Evolutionary conservation across 1,140 invertebrate species (phyloP).

Genomic region (Whitmania pigra): DNA sequence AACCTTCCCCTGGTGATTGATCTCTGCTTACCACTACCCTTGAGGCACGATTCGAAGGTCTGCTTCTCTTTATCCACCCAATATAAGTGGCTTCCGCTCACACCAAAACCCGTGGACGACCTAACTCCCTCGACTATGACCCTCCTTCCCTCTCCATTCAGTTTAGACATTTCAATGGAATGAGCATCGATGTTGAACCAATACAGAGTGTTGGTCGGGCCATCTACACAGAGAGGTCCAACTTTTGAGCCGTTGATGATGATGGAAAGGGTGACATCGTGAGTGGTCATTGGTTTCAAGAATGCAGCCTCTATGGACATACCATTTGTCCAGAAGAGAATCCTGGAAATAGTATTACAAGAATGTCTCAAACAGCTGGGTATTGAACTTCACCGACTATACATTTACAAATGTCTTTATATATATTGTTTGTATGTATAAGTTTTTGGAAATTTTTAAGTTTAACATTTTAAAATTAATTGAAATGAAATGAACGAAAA

Average conservation of each 20-base stretch:
- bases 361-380: too few relatives aligned
- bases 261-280: too few relatives aligned
- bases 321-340: too few relatives aligned
- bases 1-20: slow-evolving; percentile 41
- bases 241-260: slow-evolving; percentile 25
- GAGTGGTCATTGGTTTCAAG: too few relatives aligned
- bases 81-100: slow-evolving; percentile 82
- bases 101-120: slow-evolving; percentile 86
- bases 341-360: too few relatives aligned
- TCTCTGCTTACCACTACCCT: slow-evolving; percentile 26
- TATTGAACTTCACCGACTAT: too few relatives aligned
- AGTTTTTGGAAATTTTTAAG: too few relatives aligned
- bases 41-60: slow-evolving; percentile 32
- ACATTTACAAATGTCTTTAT: too few relatives aligned
- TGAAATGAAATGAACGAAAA: not conserved
- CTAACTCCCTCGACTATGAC: slow-evolving; percentile 59
- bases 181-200: slow-evolving; percentile 47
- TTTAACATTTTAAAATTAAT: not conserved
- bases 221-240: slow-evolving; percentile 36
- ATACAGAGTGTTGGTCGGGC: slow-evolving; percentile 30
- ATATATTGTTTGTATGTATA: too few relatives aligned
- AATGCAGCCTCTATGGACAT: too few relatives aligned
- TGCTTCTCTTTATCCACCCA: slow-evolving; percentile 90
- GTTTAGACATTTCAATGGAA: slow-evolving; percentile 45
- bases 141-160: slow-evolving; percentile 63